Percentiles rank a stretch among this genome's conserved stretches.
These are phyloP conservation scores for Cataglyphis hispanica DNA, from an alignment of 1,140 invertebrate species.

Conservation along the genomic window DNA sequence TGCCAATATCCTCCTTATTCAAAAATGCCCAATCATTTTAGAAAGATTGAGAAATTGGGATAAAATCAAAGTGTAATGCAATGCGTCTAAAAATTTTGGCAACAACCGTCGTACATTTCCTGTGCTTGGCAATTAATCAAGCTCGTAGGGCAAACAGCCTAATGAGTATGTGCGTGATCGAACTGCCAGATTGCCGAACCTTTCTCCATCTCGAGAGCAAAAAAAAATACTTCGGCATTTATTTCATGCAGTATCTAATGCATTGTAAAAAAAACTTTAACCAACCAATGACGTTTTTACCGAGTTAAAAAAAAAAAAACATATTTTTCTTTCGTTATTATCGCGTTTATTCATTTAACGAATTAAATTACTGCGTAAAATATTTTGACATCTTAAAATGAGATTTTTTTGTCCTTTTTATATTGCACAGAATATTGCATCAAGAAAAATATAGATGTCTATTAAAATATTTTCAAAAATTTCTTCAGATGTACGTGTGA, in stretches of 20 bases:
- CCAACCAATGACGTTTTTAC: background rate
- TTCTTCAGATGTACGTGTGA: background rate
- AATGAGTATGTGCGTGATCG: constrained; percentile 56
- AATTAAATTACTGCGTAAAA: background rate
- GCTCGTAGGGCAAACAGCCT: constrained; percentile 51
- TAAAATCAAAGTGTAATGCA: background rate
- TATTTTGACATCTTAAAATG: background rate
- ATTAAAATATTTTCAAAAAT: background rate
- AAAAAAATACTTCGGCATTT: constrained; percentile 6
- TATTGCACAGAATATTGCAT: background rate
- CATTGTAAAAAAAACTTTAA: background rate
- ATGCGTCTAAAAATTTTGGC: constrained; percentile 57
- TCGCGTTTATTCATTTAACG: background rate
- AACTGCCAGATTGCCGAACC: constrained; percentile 46
- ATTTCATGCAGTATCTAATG: background rate
- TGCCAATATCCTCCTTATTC: background rate
- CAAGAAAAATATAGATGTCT: background rate
- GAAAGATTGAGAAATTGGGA: constrained; percentile 30
- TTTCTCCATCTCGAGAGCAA: constrained; percentile 1
- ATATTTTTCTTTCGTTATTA: background rate
- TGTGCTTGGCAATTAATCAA: constrained; percentile 53
- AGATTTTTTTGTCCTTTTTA: background rate
- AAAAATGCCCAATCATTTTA: constrained; percentile 1
- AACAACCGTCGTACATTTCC: constrained; percentile 27
- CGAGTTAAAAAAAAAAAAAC: background rate